Evolutionary conservation across 2,888 invertebrate species (phyloP), one percentile per base, ranked within the genome.

Genomic region (Scaptomyza cyrtandrae): DNA sequence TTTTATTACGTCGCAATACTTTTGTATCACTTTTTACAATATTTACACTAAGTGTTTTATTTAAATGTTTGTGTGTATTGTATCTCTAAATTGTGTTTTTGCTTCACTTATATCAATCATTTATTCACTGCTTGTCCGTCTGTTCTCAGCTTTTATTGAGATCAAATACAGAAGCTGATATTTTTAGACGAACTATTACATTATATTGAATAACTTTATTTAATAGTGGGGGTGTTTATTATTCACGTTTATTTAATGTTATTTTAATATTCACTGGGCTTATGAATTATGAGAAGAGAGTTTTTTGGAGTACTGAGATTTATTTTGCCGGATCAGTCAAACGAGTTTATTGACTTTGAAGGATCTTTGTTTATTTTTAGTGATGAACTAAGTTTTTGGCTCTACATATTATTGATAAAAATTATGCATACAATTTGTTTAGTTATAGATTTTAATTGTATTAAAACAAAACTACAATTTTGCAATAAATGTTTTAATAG

Each of bases 21-120:
- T 68, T 62, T 75, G 77, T 69, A 80, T 80, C 73, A 79, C 76
- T 87, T 82, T 86, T 89, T 86, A 86, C 86, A 86, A 89, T 86
- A 86, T 86, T 89, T 86, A 86, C 86, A 86, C 88, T 86, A 89
- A 88, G 84, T 89, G 86, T 89, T 70, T 77, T 71, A 60, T 59
- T 63, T 80, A 59, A 73, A 62, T 78, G 55, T 75, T 39, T 62
- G 75, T 56, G 53, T 71, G 58, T 63, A 48, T 52, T 79, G 61
- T 71, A 77, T 68, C 44, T 61, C 80, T 77, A 68, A 67, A 53
- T 48, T 68, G 29, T 78, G 49, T 50, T 63, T 33, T 45, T 45
- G 13, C 14, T 55, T 72, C 76, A 56, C 66, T 66, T 70, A 68
- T 58, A 46, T 68, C 46, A 66, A 58, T 67, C 41, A 52, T 58